Conservation (phyloP, 2,888 invertebrate species). For the Gisinianus flammeolus region DNA sequence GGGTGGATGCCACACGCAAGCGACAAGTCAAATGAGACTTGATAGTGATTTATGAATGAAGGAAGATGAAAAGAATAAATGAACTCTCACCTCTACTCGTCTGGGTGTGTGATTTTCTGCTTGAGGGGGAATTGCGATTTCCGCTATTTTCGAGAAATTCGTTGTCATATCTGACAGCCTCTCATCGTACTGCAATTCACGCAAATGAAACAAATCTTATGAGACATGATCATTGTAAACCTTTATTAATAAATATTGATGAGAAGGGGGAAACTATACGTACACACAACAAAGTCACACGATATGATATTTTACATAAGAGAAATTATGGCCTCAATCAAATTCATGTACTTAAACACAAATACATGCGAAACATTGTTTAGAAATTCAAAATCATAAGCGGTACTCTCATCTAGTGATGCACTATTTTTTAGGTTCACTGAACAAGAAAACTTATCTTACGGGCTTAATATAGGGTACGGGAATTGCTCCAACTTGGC, state of each 20-base stretch:
- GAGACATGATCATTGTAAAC: too few relatives aligned
- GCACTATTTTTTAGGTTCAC: slow-evolving; percentile 1
- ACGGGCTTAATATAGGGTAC: slow-evolving; percentile 92
- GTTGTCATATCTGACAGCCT: slow-evolving; percentile 59
- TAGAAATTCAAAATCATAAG: slow-evolving; percentile 2
- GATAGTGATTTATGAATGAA: too few relatives aligned
- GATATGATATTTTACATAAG: too few relatives aligned
- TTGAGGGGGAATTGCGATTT: slow-evolving; percentile 16
- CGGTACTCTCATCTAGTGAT: neutral
- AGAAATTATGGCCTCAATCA: too few relatives aligned
- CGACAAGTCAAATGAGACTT: too few relatives aligned
- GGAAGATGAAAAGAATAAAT: too few relatives aligned
- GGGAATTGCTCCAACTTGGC: slow-evolving; percentile 90
- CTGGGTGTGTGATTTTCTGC: slow-evolving; percentile 18
- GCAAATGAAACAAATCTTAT: slow-evolving; percentile 15
- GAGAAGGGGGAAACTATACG: too few relatives aligned
- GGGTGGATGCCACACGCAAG: too few relatives aligned
- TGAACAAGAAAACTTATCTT: slow-evolving; percentile 54
- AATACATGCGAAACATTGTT: neutral
- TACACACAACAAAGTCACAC: too few relatives aligned
- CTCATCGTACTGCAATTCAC: slow-evolving; percentile 63
- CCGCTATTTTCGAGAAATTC: slow-evolving; percentile 26
- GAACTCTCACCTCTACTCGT: slow-evolving; percentile 22
- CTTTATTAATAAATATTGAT: too few relatives aligned
- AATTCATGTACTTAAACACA: slow-evolving; percentile 7